Percentiles rank a stretch among this genome's conserved stretches.
phyloP scores from a whole-genome alignment of 2,113 vertebrate species.

The Haemorhous mexicanus region DNA sequence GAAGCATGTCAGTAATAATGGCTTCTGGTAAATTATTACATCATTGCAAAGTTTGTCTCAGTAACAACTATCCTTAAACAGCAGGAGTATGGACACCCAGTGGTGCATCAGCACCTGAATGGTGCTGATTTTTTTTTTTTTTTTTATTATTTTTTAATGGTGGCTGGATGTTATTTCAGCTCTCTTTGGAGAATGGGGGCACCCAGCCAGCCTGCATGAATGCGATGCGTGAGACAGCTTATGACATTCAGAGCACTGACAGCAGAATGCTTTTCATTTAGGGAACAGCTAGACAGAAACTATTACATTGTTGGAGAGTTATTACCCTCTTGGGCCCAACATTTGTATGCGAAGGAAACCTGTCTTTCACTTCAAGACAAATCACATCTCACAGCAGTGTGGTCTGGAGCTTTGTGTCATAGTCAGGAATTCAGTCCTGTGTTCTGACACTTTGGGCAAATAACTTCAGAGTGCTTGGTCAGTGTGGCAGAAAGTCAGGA shows the following conservation, averaged over 20 bases:
- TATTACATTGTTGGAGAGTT: conserved; percentile 62
- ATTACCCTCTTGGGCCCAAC: conserved; percentile 53
- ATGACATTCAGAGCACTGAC: conserved; percentile 56
- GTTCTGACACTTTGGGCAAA: neutral
- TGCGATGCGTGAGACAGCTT: conserved; percentile 44
- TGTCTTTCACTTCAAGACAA: conserved; percentile 57
- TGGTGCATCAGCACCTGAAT: conserved; percentile 53
- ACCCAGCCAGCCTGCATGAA: conserved; percentile 48
- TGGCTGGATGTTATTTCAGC: conserved; percentile 56
- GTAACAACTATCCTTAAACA: conserved; percentile 47
- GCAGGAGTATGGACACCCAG: conserved; percentile 38
- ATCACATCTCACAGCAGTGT: neutral
- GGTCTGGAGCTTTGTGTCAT: conserved; percentile 22
- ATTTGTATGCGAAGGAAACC: conserved; percentile 58
- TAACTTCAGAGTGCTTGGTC: neutral
- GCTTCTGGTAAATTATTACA: conserved; percentile 66
- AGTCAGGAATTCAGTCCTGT: conserved; percentile 6
- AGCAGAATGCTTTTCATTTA: conserved; percentile 71
- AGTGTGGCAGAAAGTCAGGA: neutral
- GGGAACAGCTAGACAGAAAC: conserved; percentile 62
- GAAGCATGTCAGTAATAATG: conserved; percentile 50
- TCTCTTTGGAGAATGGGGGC: conserved; percentile 56
- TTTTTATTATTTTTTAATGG: conserved; percentile 49
- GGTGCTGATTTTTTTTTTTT: neutral
- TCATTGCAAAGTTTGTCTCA: conserved; percentile 46